These are phyloP conservation scores for Xenentodon cancila DNA, from an alignment of 2,797 vertebrate genomes.

Conservation along the genomic window DNA sequence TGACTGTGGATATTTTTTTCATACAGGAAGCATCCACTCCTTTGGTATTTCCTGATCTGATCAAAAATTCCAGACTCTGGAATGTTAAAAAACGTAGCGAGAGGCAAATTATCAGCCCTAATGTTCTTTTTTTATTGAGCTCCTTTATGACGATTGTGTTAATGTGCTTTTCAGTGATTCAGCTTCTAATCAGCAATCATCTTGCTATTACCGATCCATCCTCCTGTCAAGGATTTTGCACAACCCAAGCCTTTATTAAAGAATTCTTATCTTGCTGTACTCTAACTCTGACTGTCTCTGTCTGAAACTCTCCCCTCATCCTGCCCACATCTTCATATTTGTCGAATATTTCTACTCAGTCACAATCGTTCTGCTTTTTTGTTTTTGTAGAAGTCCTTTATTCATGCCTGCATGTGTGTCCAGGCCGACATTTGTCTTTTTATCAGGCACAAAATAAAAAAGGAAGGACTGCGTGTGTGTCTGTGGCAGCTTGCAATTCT, in stretches of 20 bases:
- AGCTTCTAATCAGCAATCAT: slow-evolving; percentile 24
- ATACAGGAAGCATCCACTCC: slow-evolving; percentile 26
- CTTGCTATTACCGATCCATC: slow-evolving; percentile 20
- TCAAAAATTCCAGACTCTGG: slow-evolving; percentile 32
- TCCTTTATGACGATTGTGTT: slow-evolving; percentile 22
- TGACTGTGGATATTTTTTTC: slow-evolving; percentile 15
- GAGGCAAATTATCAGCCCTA: slow-evolving; percentile 22
- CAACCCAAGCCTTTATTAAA: slow-evolving; percentile 12
- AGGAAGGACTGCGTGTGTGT: background rate
- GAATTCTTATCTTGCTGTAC: slow-evolving; percentile 37
- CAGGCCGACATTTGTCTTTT: slow-evolving; percentile 16
- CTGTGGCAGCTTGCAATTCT: slow-evolving; percentile 18
- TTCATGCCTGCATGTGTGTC: slow-evolving; percentile 27
- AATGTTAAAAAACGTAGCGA: slow-evolving; percentile 34
- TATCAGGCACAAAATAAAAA: slow-evolving; percentile 14
- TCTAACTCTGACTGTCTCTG: slow-evolving; percentile 19
- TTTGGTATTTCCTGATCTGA: slow-evolving; percentile 59
- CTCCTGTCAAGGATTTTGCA: slow-evolving; percentile 28
- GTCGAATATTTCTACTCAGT: slow-evolving; percentile 19
- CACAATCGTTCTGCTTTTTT: slow-evolving; percentile 2
- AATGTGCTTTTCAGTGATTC: slow-evolving; percentile 22
- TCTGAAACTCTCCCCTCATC: slow-evolving; percentile 37
- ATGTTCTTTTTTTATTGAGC: slow-evolving; percentile 35
- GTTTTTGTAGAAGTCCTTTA: slow-evolving; percentile 16
- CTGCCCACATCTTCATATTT: slow-evolving; percentile 39